Percentiles rank a stretch among this genome's conserved stretches.
Conservation (phyloP, 1,140 invertebrate genomes). For the Aethina tumida region DNA sequence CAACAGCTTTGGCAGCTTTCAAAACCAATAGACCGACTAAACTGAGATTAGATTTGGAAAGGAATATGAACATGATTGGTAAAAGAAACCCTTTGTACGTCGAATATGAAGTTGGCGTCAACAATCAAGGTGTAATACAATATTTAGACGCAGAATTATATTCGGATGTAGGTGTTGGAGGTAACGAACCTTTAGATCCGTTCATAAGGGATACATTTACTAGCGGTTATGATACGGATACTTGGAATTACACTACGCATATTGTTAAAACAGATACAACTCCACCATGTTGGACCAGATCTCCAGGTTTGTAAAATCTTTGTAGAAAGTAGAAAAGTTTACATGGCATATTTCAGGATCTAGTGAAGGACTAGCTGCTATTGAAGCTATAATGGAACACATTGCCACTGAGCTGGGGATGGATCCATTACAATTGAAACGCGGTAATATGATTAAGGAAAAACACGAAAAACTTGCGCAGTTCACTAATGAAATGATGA, state of each 20-base stretch:
- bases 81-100: constrained; percentile 43
- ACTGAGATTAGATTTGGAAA: constrained; percentile 48
- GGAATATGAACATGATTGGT: constrained; percentile 51
- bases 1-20: constrained; percentile 46
- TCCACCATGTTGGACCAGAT: constrained; percentile 13
- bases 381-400: constrained; percentile 75
- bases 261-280: constrained; percentile 13
- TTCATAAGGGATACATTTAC: constrained; percentile 8
- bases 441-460: constrained; percentile 51
- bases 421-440: constrained; percentile 57
- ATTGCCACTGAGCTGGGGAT: constrained; percentile 53
- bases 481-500: constrained; percentile 48
- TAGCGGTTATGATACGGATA: constrained; percentile 12
- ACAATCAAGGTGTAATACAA: constrained; percentile 56
- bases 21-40: constrained; percentile 46
- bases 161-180: constrained; percentile 14
- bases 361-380: constrained; percentile 49
- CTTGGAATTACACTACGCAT: constrained; percentile 14
- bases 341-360: constrained; percentile 23
- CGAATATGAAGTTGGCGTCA: constrained; percentile 59
- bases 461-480: constrained; percentile 14
- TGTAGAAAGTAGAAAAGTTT: not conserved
- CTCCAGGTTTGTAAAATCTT: too few relatives aligned
- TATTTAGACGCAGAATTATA: constrained; percentile 42
- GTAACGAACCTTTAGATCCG: constrained; percentile 12